phyloP scores from a whole-genome alignment of 2,113 vertebrate species.

The Myodes glareolus region DNA sequence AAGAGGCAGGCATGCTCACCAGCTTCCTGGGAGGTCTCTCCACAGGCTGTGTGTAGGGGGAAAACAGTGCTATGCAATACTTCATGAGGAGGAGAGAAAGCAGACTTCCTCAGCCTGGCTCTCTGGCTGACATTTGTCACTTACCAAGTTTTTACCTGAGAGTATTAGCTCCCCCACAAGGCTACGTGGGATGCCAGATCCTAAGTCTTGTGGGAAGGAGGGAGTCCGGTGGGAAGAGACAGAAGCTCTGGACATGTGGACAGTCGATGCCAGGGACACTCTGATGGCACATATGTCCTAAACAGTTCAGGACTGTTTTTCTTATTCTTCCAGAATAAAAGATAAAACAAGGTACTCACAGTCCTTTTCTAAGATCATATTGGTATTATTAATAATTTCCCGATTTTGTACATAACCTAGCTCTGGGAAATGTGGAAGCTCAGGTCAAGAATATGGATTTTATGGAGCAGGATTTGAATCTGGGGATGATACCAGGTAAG shows the following conservation, averaged over 20 bases:
- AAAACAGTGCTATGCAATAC: too few relatives aligned
- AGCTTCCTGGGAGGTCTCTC: neutral
- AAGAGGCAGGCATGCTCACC: neutral
- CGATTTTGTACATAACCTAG: neutral
- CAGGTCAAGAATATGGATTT: slow-evolving; percentile 32
- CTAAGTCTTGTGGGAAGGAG: neutral
- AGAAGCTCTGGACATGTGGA: neutral
- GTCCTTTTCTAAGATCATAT: neutral
- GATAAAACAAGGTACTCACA: neutral
- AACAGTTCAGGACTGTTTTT: neutral
- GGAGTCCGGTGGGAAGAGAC: neutral
- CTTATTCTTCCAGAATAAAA: slow-evolving; percentile 12
- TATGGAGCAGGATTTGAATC: slow-evolving; percentile 31
- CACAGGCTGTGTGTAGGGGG: neutral
- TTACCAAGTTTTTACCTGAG: neutral
- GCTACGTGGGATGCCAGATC: neutral
- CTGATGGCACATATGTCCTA: neutral
- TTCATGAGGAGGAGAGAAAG: neutral
- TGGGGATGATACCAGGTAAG: neutral
- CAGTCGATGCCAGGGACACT: neutral
- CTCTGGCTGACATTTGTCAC: neutral
- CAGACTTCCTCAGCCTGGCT: neutral
- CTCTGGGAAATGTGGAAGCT: neutral
- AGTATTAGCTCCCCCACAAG: neutral
- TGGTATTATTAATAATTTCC: neutral